Evolutionary conservation across 2,888 invertebrate species (phyloP).

Genomic region (Rapana venosa): DNA sequence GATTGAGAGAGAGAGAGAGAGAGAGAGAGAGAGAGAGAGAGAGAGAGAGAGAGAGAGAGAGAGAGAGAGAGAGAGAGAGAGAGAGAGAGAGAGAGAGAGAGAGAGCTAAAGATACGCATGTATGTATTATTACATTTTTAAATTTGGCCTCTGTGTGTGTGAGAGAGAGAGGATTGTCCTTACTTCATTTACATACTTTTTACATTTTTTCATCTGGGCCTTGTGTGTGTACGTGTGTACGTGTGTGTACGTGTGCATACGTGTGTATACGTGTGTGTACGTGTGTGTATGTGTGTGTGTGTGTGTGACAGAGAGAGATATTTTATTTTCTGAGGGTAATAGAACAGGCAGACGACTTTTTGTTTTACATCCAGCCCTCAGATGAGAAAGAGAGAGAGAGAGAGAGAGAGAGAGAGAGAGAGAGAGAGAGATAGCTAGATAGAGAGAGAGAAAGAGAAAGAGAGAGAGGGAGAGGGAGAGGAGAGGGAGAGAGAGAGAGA

Average conservation of each 20-base stretch:
- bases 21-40: too few species aligned
- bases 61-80: neutral
- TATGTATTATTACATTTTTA: too few species aligned
- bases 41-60: too few species aligned
- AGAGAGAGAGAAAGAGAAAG: slow-evolving; percentile 3
- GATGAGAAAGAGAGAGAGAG: neutral
- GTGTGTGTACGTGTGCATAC: neutral
- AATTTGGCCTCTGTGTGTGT: too few species aligned
- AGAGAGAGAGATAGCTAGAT: neutral
- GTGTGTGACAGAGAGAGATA: too few species aligned
- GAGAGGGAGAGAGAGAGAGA: neutral
- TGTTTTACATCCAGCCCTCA: too few species aligned
- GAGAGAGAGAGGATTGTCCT: too few species aligned
- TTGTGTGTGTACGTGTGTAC: neutral
- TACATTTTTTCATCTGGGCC: too few species aligned
- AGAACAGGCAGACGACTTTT: too few species aligned
- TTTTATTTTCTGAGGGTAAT: too few species aligned
- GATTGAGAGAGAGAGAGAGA: too few species aligned
- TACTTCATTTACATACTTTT: too few species aligned
- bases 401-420: neutral
- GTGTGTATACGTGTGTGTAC: neutral
- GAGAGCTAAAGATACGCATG: neutral
- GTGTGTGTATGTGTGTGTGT: slow-evolving; percentile 20
- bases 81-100: neutral
- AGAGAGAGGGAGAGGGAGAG: neutral